Percentiles rank a stretch among this genome's conserved stretches.
Conservation (phyloP, 1,140 invertebrate species). For the Drosophila pallidifrons region DNA sequence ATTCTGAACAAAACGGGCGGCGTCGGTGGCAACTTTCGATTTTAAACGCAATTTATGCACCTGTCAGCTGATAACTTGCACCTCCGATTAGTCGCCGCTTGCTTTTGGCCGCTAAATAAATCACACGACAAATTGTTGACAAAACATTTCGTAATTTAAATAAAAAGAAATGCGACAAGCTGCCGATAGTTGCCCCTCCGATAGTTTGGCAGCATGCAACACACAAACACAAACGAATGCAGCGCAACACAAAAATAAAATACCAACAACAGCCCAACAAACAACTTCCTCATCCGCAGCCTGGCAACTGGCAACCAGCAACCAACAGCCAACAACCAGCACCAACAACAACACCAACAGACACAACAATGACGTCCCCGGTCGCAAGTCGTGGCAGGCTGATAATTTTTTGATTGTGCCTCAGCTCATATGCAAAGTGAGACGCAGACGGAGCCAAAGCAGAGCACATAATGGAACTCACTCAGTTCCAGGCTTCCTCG, state of each 20-base stretch:
- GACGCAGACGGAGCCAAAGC: slow-evolving; percentile 22
- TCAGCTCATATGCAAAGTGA: slow-evolving; percentile 55
- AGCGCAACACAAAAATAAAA: slow-evolving; percentile 17
- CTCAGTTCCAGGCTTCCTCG: neutral
- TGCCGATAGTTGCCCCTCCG: slow-evolving; percentile 66
- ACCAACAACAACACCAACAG: slow-evolving; percentile 8
- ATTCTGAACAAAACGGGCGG: slow-evolving; percentile 51
- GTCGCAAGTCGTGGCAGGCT: slow-evolving; percentile 5
- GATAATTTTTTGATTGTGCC: slow-evolving; percentile 53
- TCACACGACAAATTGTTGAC: slow-evolving; percentile 82
- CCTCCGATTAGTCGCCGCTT: slow-evolving; percentile 64
- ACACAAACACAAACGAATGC: slow-evolving; percentile 21
- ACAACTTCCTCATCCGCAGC: slow-evolving; percentile 74
- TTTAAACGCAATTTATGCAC: slow-evolving; percentile 80
- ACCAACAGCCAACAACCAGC: neutral
- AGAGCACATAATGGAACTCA: slow-evolving; percentile 21
- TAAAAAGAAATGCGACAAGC: slow-evolving; percentile 70
- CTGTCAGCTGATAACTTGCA: slow-evolving; percentile 76
- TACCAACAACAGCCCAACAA: slow-evolving; percentile 23
- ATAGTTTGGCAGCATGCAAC: slow-evolving; percentile 73
- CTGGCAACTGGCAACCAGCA: slow-evolving; percentile 8
- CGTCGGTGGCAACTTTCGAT: slow-evolving; percentile 70
- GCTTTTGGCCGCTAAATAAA: slow-evolving; percentile 57
- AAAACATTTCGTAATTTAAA: slow-evolving; percentile 84
- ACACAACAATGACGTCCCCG: slow-evolving; percentile 33